Percentiles rank a stretch among this genome's conserved stretches.
phyloP scores from a whole-genome alignment of 1,140 invertebrate genomes.

The Drosophila azteca region DNA sequence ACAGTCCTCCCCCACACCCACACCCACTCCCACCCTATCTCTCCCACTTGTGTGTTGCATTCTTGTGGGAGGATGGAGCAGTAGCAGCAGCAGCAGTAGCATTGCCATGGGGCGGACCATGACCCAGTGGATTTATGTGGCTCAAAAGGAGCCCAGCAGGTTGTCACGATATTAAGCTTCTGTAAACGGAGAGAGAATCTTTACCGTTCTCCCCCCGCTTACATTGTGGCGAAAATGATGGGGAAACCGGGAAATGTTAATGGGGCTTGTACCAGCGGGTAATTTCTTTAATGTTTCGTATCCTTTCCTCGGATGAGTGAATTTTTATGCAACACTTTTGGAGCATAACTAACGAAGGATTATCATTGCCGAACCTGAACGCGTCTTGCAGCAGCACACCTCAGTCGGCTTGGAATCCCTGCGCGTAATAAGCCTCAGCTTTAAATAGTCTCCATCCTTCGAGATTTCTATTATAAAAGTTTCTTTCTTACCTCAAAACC shows the following conservation, averaged over 20 bases:
- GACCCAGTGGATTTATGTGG: conserved; percentile 20
- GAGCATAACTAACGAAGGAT: too few relatives aligned
- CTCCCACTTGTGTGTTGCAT: conserved; percentile 4
- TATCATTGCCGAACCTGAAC: too few relatives aligned
- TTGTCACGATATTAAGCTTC: conserved; percentile 32
- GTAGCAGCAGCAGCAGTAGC: conserved; percentile 3
- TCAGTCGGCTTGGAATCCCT: too few relatives aligned
- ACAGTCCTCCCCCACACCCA: neutral
- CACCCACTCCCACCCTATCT: conserved; percentile 5
- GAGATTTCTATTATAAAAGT: too few relatives aligned
- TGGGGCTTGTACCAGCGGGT: too few relatives aligned
- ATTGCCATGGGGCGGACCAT: conserved; percentile 1
- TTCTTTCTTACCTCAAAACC: too few relatives aligned
- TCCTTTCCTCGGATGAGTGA: too few relatives aligned
- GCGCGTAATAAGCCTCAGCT: too few relatives aligned
- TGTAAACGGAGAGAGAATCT: conserved; percentile 8
- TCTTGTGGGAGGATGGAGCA: conserved; percentile 11
- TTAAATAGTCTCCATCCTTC: too few relatives aligned
- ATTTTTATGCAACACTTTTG: too few relatives aligned
- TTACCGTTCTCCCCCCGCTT: neutral
- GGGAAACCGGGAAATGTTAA: conserved; percentile 11
- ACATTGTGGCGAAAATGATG: conserved; percentile 35
- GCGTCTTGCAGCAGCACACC: neutral
- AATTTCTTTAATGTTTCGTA: too few relatives aligned
- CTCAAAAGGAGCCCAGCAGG: conserved; percentile 16